These are phyloP conservation scores for Amphipoea oculea DNA, from an alignment of 2,888 invertebrate species.

Conservation along the genomic window DNA sequence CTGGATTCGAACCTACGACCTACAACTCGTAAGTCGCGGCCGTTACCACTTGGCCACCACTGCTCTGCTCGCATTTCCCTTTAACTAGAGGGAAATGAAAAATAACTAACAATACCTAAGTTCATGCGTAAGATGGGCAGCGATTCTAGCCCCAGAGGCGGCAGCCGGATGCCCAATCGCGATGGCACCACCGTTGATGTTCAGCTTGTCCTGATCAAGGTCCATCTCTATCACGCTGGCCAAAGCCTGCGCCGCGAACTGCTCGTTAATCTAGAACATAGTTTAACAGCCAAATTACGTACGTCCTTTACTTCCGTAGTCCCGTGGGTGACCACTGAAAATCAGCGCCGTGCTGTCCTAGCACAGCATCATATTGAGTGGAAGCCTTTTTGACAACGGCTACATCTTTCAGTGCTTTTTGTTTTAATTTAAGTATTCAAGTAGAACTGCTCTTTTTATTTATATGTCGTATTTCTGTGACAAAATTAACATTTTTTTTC, in stretches of 20 bases:
- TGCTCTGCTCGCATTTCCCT: neutral
- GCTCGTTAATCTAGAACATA: conserved; percentile 97
- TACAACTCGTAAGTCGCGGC: too few relatives aligned
- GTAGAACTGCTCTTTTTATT: too few relatives aligned
- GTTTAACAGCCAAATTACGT: neutral
- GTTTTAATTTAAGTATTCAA: too few relatives aligned
- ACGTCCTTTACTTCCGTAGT: too few relatives aligned
- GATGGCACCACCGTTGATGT: conserved; percentile 98
- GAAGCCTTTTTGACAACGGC: neutral
- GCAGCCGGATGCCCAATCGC: conserved; percentile 98
- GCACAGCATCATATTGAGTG: neutral
- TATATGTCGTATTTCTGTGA: too few relatives aligned
- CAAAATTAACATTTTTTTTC: too few relatives aligned
- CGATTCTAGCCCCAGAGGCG: conserved; percentile 97
- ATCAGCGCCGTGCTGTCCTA: too few relatives aligned
- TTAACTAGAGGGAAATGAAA: neutral
- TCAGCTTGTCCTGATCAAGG: conserved; percentile 95
- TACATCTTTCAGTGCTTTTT: too few relatives aligned
- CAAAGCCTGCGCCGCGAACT: conserved; percentile 98
- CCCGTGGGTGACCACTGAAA: too few relatives aligned
- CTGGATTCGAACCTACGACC: too few relatives aligned
- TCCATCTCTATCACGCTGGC: conserved; percentile 96
- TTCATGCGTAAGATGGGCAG: conserved; percentile 96
- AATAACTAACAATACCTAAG: conserved; percentile 88
- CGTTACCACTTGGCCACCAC: too few relatives aligned